A percentile compares a stretch with the other conserved stretches of the same genome.
Evolutionary conservation across 2,888 invertebrate genomes (phyloP).

Genomic region (Coronaproctus castanopsis): DNA sequence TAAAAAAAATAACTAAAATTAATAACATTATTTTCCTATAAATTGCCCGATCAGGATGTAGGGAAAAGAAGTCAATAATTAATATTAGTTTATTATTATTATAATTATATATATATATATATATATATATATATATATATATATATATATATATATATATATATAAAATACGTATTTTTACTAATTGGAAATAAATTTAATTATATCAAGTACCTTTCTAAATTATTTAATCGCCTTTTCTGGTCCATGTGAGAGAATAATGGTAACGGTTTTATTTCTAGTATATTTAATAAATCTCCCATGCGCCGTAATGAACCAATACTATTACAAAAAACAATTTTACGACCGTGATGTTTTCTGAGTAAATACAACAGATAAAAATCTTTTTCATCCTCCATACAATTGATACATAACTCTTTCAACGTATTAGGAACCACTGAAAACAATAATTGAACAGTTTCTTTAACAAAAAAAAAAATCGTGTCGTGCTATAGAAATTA

Average conservation of each 20-base stretch:
- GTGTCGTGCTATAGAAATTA: no score
- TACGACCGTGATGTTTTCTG: constrained; percentile 65
- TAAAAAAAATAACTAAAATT: no score
- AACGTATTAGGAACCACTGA: constrained; percentile 11
- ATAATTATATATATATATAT: no score
- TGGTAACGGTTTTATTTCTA: constrained; percentile 48
- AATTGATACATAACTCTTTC: constrained; percentile 56
- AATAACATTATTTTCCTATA: no score
- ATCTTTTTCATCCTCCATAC: constrained; percentile 65
- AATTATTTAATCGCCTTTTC: constrained; percentile 73
- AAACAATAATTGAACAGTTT: not conserved
- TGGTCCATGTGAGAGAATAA: constrained; percentile 85
- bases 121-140: no score
- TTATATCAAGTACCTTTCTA: constrained; percentile 68
- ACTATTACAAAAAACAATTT: constrained; percentile 82
- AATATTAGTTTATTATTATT: no score
- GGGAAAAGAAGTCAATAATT: no score
- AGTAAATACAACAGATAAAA: constrained; percentile 78
- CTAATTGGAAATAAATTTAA: no score
- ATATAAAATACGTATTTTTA: no score
- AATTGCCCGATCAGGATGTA: no score
- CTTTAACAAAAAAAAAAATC: no score
- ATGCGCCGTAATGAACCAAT: constrained; percentile 77
- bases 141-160: no score
- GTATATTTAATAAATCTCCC: constrained; percentile 28